Evolutionary conservation across 2,888 invertebrate species (phyloP).

Genomic region (Frankliniella fusca): DNA sequence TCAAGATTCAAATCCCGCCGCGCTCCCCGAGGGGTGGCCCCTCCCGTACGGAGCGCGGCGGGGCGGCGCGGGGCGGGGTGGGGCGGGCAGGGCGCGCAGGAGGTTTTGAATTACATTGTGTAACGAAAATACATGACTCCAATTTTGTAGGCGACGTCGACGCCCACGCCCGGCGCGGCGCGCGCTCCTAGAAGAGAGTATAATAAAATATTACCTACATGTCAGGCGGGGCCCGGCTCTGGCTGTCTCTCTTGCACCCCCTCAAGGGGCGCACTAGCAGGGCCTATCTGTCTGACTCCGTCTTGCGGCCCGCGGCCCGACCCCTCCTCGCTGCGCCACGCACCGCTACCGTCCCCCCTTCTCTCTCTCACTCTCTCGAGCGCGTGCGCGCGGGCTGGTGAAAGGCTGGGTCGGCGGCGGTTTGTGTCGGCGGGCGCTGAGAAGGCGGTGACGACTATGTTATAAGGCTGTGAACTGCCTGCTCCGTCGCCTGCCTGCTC

Average conservation of each 20-base stretch:
- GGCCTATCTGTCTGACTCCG: not conserved
- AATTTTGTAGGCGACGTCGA: conserved; percentile 14
- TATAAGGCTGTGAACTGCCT: conserved; percentile 22
- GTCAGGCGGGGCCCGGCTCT: not conserved
- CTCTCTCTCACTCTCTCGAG: not conserved
- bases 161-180: not conserved
- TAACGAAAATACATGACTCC: conserved; percentile 24
- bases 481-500: not conserved
- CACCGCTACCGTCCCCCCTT: not conserved
- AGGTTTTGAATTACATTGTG: conserved; percentile 26
- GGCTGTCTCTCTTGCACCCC: not conserved
- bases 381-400: not conserved
- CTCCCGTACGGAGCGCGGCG: no score
- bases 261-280: not conserved
- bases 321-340: no score
- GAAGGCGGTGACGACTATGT: conserved; percentile 20
- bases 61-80: not conserved
- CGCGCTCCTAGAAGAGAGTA: not conserved
- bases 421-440: not conserved
- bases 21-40: not conserved
- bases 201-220: conserved; percentile 25
- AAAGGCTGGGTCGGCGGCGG: not conserved
- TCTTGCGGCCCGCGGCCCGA: not conserved
- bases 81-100: not conserved
- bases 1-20: conserved; percentile 10